These are phyloP conservation scores for Galeopsomyia nigrocyanea DNA, from an alignment of 2,888 invertebrate genomes.

Conservation along the genomic window DNA sequence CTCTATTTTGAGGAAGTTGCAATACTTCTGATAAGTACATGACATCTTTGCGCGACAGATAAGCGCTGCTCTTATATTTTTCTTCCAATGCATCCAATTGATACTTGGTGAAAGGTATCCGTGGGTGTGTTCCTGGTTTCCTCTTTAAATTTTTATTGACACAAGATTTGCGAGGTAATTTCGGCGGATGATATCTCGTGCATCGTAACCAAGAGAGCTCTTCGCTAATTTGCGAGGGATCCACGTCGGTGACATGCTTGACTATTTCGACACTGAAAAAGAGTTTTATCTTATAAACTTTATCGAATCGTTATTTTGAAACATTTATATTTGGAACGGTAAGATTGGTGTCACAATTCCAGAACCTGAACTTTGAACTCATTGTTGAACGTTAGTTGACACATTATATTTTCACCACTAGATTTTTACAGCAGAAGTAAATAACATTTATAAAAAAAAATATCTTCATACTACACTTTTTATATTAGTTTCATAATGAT, in stretches of 20 bases:
- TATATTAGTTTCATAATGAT: too few relatives aligned
- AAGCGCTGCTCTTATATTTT: constrained; percentile 77
- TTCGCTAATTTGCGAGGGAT: constrained; percentile 12
- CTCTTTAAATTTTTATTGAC: constrained; percentile 55
- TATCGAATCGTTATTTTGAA: too few relatives aligned
- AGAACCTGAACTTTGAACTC: too few relatives aligned
- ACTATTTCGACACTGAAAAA: background rate
- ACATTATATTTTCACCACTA: too few relatives aligned
- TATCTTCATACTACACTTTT: too few relatives aligned
- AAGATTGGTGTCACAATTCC: too few relatives aligned
- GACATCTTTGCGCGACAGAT: constrained; percentile 79
- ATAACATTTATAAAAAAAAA: too few relatives aligned
- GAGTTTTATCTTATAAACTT: background rate
- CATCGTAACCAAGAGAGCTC: constrained; percentile 76
- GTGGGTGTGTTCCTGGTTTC: constrained; percentile 62
- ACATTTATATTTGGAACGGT: too few relatives aligned
- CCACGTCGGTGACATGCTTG: background rate
- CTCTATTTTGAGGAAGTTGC: constrained; percentile 78
- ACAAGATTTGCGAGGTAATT: constrained; percentile 74
- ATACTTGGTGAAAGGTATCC: constrained; percentile 81
- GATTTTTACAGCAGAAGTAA: too few relatives aligned
- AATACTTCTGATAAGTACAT: constrained; percentile 75
- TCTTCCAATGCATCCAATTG: constrained; percentile 79
- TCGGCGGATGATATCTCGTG: constrained; percentile 81
- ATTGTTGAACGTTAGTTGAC: too few relatives aligned